Evolutionary conservation across 2,888 invertebrate species (phyloP), one percentile per base, ranked within the genome.

Genomic region (Meghimatium bilineatum): DNA sequence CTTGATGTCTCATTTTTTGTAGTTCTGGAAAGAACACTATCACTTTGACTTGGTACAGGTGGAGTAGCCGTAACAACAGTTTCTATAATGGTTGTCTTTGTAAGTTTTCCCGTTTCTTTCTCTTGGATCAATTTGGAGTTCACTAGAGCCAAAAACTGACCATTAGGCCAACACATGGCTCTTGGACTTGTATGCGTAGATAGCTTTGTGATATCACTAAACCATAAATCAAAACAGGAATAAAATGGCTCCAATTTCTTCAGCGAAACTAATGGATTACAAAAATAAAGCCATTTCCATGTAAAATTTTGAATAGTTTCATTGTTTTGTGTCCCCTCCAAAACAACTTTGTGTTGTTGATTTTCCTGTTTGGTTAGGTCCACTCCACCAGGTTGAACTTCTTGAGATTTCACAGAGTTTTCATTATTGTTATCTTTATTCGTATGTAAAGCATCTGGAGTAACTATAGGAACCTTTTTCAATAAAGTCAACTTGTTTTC

Each of bases 51-150:
- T 26, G 26, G 49, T 32, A 17, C 23, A 6, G 34, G 34, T 32
- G 26, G 49, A 36, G 14, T 63, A 12, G 36, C 1, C 23, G 12
- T 71, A 26, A 38, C 1, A 1, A 23, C n/a, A n/a, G 23, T 0
- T 26, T 66, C 66, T 44, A 44, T n/a, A 44, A 85, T 36, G 23
- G 44, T 71, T 0, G 77, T 77, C 32, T 67, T 80, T 12, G 80
- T 81, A n/a, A 88, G 32, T 36, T 83, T 23, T 0, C 84, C 77
- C 17, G 60, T 60, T 14, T 77, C 75, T 12, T 36, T 69, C 71
- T 88, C 88, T 29, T 80, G 32, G 52, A 84, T 79, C 26, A 85
- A 49, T 36, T 71, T 81, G 38, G 82, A 80, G 36, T 86, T 86
- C 38, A 81, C 81, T 29, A 86, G 12, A 26, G 81, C 78, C 17